Evolutionary conservation across 2,888 invertebrate species (phyloP), one percentile per base, ranked within the genome.

Genomic region (Automeris io): DNA sequence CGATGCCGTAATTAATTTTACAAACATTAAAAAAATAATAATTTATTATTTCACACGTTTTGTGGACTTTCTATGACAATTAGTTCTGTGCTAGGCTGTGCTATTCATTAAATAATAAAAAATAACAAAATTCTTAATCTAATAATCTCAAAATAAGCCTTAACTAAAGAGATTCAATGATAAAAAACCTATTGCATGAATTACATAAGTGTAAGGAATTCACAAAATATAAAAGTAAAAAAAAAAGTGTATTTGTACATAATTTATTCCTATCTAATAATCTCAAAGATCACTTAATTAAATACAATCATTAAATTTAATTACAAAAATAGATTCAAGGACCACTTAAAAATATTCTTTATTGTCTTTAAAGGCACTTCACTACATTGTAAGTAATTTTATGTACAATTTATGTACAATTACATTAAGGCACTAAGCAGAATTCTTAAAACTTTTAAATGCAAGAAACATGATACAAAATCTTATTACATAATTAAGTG

Each of bases 41-140:
- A 83, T 81, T 83, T 85, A 83, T 72, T 80, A 78, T 71, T 77
- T 68, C 71, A 62, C 79, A 81, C 69, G 58, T 60, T 55, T 68
- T 61, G 62, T 63, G 64, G 70, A 50, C 54, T 57, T 54, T 55
- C 56, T 21, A 25, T 36, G 26, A 39, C 34, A 34, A 23, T 81
- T 82, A 29, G 8, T 16, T 19, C 16, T 29, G 16, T 29, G 29
- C 16, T 13, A 3, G 82, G 82, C 81, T 80, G 79, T 67, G 49
- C 33, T n/a, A n/a, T n/a, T n/a, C n/a, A n/a, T 79, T 81, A 75
- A 73, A 76, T 77, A 77, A 75, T 68, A 61, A 63, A 66, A 60
- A 66, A 68, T 72, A 77, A 82, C 81, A 76, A 75, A 65, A 60
- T 63, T 64, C 61, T 68, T 77, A 52, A 23, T 43, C 79, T 86